Evolutionary conservation across 2,113 vertebrate species (phyloP).

Genomic region (Macquaria ambigua): DNA sequence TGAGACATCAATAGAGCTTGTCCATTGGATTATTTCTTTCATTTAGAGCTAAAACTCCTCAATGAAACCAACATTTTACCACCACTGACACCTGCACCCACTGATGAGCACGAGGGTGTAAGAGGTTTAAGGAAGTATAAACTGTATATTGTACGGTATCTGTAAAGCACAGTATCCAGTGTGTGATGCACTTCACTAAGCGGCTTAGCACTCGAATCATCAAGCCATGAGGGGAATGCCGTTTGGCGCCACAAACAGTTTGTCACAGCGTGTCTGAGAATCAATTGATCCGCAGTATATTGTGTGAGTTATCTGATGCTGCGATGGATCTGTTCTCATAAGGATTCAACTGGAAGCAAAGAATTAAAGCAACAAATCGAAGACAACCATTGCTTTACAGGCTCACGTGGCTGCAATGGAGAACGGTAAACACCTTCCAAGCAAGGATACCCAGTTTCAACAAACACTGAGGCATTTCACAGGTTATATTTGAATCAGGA

Average conservation of each 20-base stretch:
- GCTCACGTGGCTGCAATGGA: constrained; percentile 5
- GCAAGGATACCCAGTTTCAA: background rate
- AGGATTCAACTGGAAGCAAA: constrained; percentile 54
- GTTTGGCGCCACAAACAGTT: constrained; percentile 42
- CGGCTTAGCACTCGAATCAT: constrained; percentile 66
- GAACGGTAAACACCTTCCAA: constrained; percentile 23
- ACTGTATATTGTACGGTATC: constrained; percentile 33
- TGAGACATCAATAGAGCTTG: background rate
- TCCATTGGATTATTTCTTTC: constrained; percentile 1
- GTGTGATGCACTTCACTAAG: constrained; percentile 59
- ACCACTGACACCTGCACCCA: constrained; percentile 48
- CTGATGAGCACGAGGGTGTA: constrained; percentile 30
- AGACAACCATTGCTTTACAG: constrained; percentile 13
- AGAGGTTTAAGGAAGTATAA: constrained; percentile 62
- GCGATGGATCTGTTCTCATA: constrained; percentile 36
- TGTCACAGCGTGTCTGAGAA: constrained; percentile 49
- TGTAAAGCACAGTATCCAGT: constrained; percentile 54
- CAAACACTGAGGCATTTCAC: background rate
- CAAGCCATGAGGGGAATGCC: constrained; percentile 51
- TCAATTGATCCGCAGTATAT: constrained; percentile 58
- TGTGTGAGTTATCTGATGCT: constrained; percentile 59
- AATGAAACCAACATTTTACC: constrained; percentile 30
- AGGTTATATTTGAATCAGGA: background rate
- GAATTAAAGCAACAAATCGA: constrained; percentile 62
- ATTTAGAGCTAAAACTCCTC: constrained; percentile 17